Evolutionary conservation across 2,113 vertebrate species (phyloP).

Genomic region (Sceloporus tristichus): DNA sequence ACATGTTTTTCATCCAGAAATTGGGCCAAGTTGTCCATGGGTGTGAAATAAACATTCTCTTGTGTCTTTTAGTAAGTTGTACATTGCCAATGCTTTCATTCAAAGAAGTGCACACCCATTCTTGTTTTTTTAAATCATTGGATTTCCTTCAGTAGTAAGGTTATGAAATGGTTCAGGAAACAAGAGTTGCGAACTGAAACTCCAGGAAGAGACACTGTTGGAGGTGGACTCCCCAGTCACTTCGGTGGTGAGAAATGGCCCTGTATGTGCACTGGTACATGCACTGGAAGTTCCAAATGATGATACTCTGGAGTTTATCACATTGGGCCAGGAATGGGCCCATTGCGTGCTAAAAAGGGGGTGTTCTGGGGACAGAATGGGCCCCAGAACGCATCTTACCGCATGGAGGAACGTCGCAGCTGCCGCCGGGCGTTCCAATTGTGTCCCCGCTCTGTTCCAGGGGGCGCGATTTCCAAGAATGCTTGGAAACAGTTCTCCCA

Average conservation of each 20-base stretch:
- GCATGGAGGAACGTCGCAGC: too few relatives aligned
- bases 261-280: background rate
- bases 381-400: too few relatives aligned
- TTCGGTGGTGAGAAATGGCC: background rate
- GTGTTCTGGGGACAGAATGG: too few relatives aligned
- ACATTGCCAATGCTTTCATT: background rate
- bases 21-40: background rate
- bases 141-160: conserved; percentile 6
- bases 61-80: background rate
- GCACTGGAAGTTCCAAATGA: background rate
- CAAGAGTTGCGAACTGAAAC: background rate
- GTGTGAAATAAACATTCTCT: background rate
- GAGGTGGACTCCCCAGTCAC: background rate
- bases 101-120: background rate
- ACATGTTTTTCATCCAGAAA: conserved; percentile 36
- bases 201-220: background rate
- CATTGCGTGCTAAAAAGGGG: too few relatives aligned
- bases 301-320: background rate
- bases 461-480: too few relatives aligned
- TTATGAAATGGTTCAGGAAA: background rate
- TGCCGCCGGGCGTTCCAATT: too few relatives aligned
- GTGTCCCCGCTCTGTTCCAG: too few relatives aligned
- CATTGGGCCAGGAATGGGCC: too few relatives aligned
- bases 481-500: too few relatives aligned
- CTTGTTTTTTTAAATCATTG: fast-evolving